Evolutionary conservation across 2,888 invertebrate species (phyloP).

Genomic region (Drosophila paranaensis): DNA sequence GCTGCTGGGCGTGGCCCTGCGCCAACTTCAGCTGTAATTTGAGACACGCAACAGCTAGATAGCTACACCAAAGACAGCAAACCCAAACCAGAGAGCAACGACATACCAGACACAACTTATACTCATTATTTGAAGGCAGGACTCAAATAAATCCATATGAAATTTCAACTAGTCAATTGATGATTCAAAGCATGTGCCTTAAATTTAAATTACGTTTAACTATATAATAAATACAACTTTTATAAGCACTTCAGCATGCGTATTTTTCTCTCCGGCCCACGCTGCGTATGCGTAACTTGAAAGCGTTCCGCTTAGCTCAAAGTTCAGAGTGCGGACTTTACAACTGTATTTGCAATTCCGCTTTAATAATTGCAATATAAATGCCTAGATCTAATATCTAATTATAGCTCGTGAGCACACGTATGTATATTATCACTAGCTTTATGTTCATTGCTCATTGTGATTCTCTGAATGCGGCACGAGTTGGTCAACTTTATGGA

Average conservation of each 20-base stretch:
- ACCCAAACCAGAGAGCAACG: constrained; percentile 34
- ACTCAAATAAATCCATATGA: constrained; percentile 47
- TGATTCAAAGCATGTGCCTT: constrained; percentile 64
- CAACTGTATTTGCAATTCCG: constrained; percentile 28
- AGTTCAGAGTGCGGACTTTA: constrained; percentile 22
- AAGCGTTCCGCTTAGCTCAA: constrained; percentile 32
- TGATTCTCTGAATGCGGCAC: constrained; percentile 37
- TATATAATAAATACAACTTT: constrained; percentile 50
- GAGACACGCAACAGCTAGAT: neutral
- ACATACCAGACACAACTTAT: constrained; percentile 56
- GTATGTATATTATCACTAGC: constrained; percentile 8
- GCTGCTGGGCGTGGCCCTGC: constrained; percentile 31
- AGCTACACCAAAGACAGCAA: constrained; percentile 59
- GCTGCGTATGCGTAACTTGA: constrained; percentile 47
- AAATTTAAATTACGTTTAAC: constrained; percentile 43
- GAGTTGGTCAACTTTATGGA: constrained; percentile 37
- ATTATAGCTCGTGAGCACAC: constrained; percentile 53
- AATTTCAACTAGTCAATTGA: constrained; percentile 68
- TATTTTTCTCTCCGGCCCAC: neutral
- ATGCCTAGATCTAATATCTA: constrained; percentile 25
- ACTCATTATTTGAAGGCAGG: constrained; percentile 61
- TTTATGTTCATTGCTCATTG: constrained; percentile 41
- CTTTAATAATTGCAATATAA: constrained; percentile 31
- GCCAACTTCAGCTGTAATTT: constrained; percentile 27
- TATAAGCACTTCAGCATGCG: constrained; percentile 31